Percentiles rank a stretch among this genome's conserved stretches.
phyloP scores from a whole-genome alignment of 2,888 invertebrate genomes.

The Acronicta psi region DNA sequence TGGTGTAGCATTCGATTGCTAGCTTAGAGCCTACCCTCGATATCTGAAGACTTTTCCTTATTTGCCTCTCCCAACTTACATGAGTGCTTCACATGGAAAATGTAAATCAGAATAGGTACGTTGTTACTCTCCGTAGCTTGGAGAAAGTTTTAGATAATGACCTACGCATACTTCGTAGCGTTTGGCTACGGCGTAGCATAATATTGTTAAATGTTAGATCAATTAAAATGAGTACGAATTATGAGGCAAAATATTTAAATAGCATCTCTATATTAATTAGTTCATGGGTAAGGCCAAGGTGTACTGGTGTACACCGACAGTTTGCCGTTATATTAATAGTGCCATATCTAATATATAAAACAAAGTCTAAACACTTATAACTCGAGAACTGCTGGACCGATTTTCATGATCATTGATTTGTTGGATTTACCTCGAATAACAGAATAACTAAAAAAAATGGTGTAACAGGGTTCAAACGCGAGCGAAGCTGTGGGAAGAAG shows the following conservation, averaged over 20 bases:
- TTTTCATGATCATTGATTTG: no score
- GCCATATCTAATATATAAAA: no score
- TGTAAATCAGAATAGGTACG: slow-evolving; percentile 16
- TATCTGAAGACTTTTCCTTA: slow-evolving; percentile 27
- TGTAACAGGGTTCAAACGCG: no score
- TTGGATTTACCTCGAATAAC: no score
- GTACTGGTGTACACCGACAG: no score
- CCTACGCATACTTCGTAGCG: slow-evolving; percentile 30
- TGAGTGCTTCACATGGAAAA: slow-evolving; percentile 14
- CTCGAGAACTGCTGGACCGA: no score
- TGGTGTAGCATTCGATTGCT: slow-evolving; percentile 9
- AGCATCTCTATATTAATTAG: no score
- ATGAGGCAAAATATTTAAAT: not conserved
- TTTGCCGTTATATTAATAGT: no score
- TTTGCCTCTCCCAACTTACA: slow-evolving; percentile 10
- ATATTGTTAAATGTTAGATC: not conserved
- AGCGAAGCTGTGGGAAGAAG: no score
- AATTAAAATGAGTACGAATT: slow-evolving; percentile 7
- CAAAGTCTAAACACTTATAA: no score
- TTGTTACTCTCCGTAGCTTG: not conserved
- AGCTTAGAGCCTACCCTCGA: slow-evolving; percentile 5
- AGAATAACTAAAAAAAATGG: no score
- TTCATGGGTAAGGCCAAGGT: no score
- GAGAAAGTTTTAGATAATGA: not conserved
- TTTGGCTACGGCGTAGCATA: slow-evolving; percentile 38